Evolutionary conservation across 2,888 invertebrate genomes (phyloP).

Genomic region (Dexiosoma caninum): DNA sequence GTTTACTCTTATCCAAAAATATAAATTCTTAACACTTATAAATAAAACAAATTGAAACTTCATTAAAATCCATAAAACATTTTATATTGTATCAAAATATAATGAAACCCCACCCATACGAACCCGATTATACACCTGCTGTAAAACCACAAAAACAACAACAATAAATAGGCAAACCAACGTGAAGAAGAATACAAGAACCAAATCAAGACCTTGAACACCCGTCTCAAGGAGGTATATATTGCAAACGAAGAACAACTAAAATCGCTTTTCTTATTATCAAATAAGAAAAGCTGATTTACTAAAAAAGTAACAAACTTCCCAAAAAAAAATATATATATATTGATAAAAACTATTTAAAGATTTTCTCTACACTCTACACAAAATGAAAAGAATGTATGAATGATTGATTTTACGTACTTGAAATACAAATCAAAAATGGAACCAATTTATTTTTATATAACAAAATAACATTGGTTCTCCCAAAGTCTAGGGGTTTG

Average conservation of each 20-base stretch:
- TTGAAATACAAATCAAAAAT: conserved; percentile 21
- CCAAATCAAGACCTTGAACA: conserved; percentile 99
- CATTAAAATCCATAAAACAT: conserved; percentile 46
- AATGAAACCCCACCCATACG: conserved; percentile 19
- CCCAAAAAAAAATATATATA: conserved; percentile 31
- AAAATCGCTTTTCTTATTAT: conserved; percentile 53
- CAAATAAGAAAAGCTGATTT: conserved; percentile 50
- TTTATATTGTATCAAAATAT: conserved; percentile 48
- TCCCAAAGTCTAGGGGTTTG: conserved; percentile 63
- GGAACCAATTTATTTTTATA: conserved; percentile 56
- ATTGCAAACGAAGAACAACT: conserved; percentile 6
- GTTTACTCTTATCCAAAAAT: conserved; percentile 16
- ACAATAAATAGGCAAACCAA: conserved; percentile 92
- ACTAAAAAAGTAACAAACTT: conserved; percentile 55
- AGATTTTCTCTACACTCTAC: conserved; percentile 19
- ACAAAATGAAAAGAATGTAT: conserved; percentile 8
- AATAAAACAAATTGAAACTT: conserved; percentile 29
- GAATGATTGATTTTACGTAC: conserved; percentile 25
- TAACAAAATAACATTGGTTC: conserved; percentile 55
- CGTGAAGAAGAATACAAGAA: conserved; percentile 99
- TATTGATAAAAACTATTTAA: conserved; percentile 14
- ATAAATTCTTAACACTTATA: conserved; percentile 26
- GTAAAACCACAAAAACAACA: conserved; percentile 69
- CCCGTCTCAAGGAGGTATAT: conserved; percentile 98
- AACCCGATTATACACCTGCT: conserved; percentile 36